A percentile compares a stretch with the other conserved stretches of the same genome.
Conservation (phyloP, 2,888 invertebrate species). For the Ormyrus rosae region DNA sequence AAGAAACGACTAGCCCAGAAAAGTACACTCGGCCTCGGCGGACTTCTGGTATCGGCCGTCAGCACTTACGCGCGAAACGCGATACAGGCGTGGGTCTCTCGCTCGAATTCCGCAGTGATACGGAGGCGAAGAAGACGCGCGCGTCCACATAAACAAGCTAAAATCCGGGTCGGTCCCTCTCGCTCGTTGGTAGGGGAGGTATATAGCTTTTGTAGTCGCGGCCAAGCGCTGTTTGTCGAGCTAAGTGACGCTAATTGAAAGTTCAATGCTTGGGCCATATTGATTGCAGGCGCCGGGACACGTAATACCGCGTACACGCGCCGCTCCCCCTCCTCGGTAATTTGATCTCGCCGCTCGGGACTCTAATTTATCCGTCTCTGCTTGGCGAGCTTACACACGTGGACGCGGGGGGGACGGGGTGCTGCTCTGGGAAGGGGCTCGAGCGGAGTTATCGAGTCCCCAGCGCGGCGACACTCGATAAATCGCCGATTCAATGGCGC, state of each 20-base stretch:
- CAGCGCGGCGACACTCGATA: slow-evolving; percentile 51
- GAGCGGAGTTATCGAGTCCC: slow-evolving; percentile 45
- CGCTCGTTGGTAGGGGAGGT: no score
- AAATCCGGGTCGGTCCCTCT: no score
- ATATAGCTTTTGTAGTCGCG: no score
- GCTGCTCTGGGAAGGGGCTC: no score
- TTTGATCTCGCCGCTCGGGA: slow-evolving; percentile 45
- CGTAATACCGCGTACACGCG: not conserved
- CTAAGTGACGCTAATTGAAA: slow-evolving; percentile 75
- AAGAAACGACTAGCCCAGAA: no score
- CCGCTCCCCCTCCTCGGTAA: slow-evolving; percentile 19
- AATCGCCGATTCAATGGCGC: slow-evolving; percentile 57
- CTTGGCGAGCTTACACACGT: slow-evolving; percentile 6
- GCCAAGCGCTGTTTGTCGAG: slow-evolving; percentile 69
- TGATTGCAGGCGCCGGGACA: slow-evolving; percentile 59
- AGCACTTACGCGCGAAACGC: no score
- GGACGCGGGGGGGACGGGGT: not conserved
- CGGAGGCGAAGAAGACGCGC: not conserved
- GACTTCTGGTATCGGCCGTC: no score
- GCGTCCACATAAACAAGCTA: slow-evolving; percentile 43
- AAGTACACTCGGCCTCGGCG: no score
- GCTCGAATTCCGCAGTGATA: no score
- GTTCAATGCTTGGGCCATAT: slow-evolving; percentile 47
- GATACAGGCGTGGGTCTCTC: no score
- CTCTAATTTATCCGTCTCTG: slow-evolving; percentile 54